These are phyloP conservation scores for Reticulitermes speratus DNA, from an alignment of 1,140 invertebrate genomes.

Conservation along the genomic window DNA sequence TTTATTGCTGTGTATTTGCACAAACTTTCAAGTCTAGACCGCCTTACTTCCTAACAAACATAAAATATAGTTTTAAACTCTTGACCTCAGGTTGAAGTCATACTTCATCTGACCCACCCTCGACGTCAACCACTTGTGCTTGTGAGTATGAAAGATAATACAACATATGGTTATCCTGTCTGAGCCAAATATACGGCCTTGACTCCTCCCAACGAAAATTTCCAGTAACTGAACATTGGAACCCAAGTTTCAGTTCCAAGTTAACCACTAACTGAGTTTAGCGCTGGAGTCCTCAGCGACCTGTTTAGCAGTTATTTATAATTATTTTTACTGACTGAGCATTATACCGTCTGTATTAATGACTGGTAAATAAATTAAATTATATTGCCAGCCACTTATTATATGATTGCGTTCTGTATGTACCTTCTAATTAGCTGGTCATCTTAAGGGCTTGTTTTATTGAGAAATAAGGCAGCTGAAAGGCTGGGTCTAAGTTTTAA, in stretches of 20 bases:
- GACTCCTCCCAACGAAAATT: too few species aligned
- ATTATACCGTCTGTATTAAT: neutral
- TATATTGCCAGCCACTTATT: constrained; percentile 2
- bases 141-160: too few species aligned
- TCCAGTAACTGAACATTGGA: too few species aligned
- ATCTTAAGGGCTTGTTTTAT: constrained; percentile 8
- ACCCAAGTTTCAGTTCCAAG: neutral
- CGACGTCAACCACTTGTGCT: too few species aligned
- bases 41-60: too few species aligned
- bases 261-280: neutral
- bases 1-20: too few species aligned
- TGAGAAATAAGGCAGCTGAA: neutral
- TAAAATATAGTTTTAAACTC: too few species aligned
- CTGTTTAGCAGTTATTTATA: neutral
- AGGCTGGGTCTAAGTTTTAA: neutral
- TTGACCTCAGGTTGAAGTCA: too few species aligned
- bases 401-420: neutral
- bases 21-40: too few species aligned
- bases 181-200: too few species aligned
- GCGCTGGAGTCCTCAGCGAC: neutral
- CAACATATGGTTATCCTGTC: too few species aligned
- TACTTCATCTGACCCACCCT: too few species aligned
- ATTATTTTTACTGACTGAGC: neutral
- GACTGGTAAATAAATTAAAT: constrained; percentile 18
- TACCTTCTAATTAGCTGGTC: neutral